These are phyloP conservation scores for Psix sp. DNA, from an alignment of 1,140 invertebrate species.

Conservation along the genomic window DNA sequence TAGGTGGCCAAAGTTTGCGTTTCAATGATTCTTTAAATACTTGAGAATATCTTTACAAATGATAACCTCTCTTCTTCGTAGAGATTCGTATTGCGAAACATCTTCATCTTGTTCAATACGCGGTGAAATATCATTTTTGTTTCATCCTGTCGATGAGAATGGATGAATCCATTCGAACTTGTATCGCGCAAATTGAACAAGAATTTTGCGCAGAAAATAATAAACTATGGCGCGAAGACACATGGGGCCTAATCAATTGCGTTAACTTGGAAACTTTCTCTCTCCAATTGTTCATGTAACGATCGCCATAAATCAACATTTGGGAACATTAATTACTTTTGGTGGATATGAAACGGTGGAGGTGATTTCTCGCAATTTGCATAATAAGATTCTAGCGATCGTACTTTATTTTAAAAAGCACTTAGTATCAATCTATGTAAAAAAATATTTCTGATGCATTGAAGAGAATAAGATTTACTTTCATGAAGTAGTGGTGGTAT, in stretches of 20 bases:
- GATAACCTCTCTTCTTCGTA: too few species aligned
- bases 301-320: slow-evolving; percentile 1
- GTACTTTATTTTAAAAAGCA: slow-evolving; percentile 27
- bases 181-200: slow-evolving; percentile 5
- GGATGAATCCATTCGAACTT: slow-evolving; percentile 24
- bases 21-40: too few species aligned
- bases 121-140: slow-evolving; percentile 12
- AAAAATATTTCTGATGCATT: slow-evolving; percentile 47
- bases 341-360: background rate
- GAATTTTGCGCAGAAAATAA: slow-evolving; percentile 6
- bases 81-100: background rate
- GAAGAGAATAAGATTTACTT: slow-evolving; percentile 56
- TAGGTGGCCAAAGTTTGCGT: too few species aligned
- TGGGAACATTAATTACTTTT: slow-evolving; percentile 10
- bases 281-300: too few species aligned
- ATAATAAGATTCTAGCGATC: slow-evolving; percentile 12
- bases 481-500: slow-evolving; percentile 43
- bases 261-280: too few species aligned
- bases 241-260: too few species aligned
- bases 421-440: slow-evolving; percentile 40
- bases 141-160: slow-evolving; percentile 12
- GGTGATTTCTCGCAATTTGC: slow-evolving; percentile 4
- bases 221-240: slow-evolving; percentile 4
- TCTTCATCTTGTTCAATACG: too few species aligned
- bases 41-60: too few species aligned